phyloP scores from a whole-genome alignment of 1,140 invertebrate species.

The Stegodyphus dumicola region DNA sequence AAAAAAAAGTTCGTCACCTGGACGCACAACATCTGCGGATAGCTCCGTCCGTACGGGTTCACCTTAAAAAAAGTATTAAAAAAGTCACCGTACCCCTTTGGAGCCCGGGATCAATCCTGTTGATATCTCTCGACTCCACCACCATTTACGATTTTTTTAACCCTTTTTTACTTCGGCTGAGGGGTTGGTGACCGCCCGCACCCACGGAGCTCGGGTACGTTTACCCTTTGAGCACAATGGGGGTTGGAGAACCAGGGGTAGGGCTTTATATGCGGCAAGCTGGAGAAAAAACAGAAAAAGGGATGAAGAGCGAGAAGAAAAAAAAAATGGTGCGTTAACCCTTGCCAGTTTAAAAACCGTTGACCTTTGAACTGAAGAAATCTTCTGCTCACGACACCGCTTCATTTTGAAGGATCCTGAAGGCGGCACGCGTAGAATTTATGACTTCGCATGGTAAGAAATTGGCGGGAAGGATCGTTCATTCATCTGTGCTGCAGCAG shows the following conservation, averaged over 20 bases:
- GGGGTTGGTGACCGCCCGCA: constrained; percentile 44
- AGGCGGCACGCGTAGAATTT: constrained; percentile 12
- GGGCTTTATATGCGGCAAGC: constrained; percentile 5
- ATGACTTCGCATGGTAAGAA: not conserved
- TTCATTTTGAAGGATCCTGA: constrained; percentile 1
- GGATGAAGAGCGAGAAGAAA: not conserved
- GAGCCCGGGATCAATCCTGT: not conserved
- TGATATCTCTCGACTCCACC: constrained; percentile 17
- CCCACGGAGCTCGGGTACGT: constrained; percentile 39
- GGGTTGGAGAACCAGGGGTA: constrained; percentile 47
- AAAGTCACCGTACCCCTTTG: constrained; percentile 41
- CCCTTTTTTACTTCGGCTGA: constrained; percentile 36
- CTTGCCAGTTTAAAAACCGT: constrained; percentile 50
- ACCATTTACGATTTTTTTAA: constrained; percentile 52
- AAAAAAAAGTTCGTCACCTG: constrained; percentile 42
- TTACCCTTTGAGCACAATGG: constrained; percentile 58
- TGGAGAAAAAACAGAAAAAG: constrained; percentile 21
- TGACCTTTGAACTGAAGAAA: constrained; percentile 51
- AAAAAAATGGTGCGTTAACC: constrained; percentile 50
- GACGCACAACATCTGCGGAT: constrained; percentile 50
- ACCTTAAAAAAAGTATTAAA: constrained; percentile 37
- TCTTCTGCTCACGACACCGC: constrained; percentile 21
- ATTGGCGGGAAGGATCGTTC: too few species aligned
- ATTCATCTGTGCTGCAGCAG: not conserved
- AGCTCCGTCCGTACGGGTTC: constrained; percentile 42